Evolutionary conservation across 2,797 vertebrate species (phyloP).

Genomic region (Prionace glauca): DNA sequence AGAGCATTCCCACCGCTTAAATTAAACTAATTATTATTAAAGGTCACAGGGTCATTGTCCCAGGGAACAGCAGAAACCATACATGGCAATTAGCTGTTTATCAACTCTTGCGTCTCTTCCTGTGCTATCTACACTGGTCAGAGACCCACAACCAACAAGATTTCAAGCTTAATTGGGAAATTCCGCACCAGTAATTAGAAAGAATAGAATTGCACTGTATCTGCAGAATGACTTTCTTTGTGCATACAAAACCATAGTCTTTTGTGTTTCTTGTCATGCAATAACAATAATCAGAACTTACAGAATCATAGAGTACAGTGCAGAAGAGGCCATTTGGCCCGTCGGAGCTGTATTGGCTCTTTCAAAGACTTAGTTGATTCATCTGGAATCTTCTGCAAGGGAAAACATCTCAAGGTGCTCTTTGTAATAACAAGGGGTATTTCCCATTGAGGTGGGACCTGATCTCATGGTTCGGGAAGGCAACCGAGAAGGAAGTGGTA

Average conservation of each 20-base stretch:
- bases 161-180: neutral
- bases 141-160: neutral
- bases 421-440: too few relatives aligned
- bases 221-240: neutral
- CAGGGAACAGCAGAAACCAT: neutral
- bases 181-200: neutral
- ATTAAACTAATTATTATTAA: neutral
- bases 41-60: neutral
- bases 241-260: neutral
- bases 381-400: neutral
- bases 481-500: neutral
- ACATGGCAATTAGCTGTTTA: neutral
- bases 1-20: neutral
- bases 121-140: neutral
- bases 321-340: neutral
- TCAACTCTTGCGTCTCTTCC: neutral
- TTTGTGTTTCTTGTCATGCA: neutral
- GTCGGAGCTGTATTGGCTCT: too few relatives aligned
- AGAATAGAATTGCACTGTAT: neutral
- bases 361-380: neutral
- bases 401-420: neutral
- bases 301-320: neutral
- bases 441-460: too few relatives aligned
- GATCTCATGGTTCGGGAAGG: too few relatives aligned
- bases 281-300: neutral